Conservation (phyloP, 2,797 vertebrate genomes). For the Lepilemur ruficaudatus region DNA sequence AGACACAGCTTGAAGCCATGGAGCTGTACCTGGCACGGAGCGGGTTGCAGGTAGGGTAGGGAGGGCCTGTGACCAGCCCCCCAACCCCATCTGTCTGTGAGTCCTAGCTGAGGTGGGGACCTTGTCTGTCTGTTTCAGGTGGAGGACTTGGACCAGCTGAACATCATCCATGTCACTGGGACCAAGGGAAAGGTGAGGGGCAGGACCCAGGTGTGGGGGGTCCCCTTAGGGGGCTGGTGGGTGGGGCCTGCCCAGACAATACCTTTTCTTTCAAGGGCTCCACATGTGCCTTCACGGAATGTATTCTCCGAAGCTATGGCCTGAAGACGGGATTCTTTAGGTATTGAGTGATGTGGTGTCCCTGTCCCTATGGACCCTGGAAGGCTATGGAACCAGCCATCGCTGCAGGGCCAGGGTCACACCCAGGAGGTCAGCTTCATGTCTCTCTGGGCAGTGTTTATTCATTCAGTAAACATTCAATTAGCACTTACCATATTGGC, state of each 20-base stretch:
- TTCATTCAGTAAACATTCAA: not conserved
- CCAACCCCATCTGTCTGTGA: not conserved
- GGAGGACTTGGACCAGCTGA: slow-evolving; percentile 91
- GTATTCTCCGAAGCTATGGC: slow-evolving; percentile 93
- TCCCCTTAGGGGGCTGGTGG: rapidly evolving
- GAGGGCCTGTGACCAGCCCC: rapidly evolving
- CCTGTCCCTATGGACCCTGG: not conserved
- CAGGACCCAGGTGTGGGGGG: not conserved
- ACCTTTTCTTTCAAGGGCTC: slow-evolving; percentile 88
- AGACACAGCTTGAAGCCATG: slow-evolving; percentile 92
- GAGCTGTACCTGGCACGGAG: slow-evolving; percentile 88
- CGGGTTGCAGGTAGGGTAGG: slow-evolving; percentile 87
- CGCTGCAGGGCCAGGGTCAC: not conserved
- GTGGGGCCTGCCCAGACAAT: not conserved
- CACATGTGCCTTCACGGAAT: slow-evolving; percentile 93
- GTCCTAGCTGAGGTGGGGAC: not conserved
- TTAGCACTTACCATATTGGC: not conserved
- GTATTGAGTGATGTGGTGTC: slow-evolving; percentile 78
- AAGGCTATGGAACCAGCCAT: not conserved
- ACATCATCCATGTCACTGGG: slow-evolving; percentile 96
- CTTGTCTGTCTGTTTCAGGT: slow-evolving; percentile 85
- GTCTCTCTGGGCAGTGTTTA: not conserved
- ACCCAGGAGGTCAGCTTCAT: not conserved
- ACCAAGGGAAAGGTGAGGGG: slow-evolving; percentile 96
- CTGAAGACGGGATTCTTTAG: slow-evolving; percentile 97